Conservation (phyloP, 2,113 vertebrate genomes). For the Opisthocomus hoazin region DNA sequence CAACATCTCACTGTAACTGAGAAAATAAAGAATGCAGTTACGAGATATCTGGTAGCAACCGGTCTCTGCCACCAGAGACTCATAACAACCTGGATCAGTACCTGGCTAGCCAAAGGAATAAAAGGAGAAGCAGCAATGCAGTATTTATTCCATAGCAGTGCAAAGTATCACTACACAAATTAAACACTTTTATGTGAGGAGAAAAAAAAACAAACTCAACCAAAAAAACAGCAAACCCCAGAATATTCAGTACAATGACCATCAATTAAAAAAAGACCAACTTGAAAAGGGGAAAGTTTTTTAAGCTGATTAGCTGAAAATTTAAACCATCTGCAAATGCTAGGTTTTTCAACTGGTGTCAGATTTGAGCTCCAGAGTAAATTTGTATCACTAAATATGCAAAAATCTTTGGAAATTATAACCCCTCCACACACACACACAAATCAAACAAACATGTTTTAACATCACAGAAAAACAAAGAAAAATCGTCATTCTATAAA, state of each 20-base stretch:
- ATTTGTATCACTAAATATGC: neutral
- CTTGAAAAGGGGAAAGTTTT: neutral
- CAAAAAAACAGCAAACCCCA: neutral
- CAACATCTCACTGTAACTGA: conserved; percentile 97
- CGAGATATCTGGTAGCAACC: neutral
- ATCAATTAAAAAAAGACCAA: neutral
- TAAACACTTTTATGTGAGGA: neutral
- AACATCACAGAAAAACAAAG: neutral
- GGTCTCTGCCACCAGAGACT: neutral
- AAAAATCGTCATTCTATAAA: neutral
- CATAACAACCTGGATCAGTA: neutral
- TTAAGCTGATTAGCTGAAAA: neutral
- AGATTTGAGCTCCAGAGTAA: neutral
- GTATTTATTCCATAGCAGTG: neutral
- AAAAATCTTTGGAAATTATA: neutral
- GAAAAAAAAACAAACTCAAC: neutral
- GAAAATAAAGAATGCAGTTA: neutral
- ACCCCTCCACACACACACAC: neutral
- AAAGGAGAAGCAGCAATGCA: neutral
- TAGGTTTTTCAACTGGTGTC: neutral
- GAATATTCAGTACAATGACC: neutral
- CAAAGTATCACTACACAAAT: neutral
- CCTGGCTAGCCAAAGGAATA: neutral
- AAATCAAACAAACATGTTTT: neutral
- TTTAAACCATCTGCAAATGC: neutral